Percentiles rank a stretch among this genome's conserved stretches.
These are phyloP conservation scores for Lepidotrigona ventralis DNA, from an alignment of 1,140 invertebrate species.

Conservation along the genomic window DNA sequence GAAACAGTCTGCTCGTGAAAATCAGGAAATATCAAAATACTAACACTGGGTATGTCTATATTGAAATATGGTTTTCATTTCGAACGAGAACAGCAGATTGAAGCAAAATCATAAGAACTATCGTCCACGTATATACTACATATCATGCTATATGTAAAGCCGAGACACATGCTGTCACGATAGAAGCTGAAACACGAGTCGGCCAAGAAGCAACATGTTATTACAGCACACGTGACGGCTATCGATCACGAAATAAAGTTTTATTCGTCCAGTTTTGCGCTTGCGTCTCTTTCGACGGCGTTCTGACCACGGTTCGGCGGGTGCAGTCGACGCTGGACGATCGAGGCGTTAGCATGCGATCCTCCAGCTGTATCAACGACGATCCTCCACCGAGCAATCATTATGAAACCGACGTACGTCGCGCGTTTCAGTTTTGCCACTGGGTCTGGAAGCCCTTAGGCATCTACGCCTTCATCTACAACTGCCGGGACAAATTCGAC, in stretches of 20 bases:
- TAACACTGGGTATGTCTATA: background rate
- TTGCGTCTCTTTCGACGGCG: constrained; percentile 32
- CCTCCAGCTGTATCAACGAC: background rate
- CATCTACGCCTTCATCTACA: constrained; percentile 54
- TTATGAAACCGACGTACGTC: constrained; percentile 50
- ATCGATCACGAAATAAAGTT: constrained; percentile 11
- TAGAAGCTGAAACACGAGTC: background rate
- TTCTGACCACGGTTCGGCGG: no score
- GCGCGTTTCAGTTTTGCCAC: constrained; percentile 53
- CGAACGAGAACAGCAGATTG: background rate
- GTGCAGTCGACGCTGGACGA: constrained; percentile 17
- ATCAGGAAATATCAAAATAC: background rate
- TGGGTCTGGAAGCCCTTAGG: constrained; percentile 60
- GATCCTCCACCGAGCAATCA: constrained; percentile 1
- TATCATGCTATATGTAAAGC: background rate
- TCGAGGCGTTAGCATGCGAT: constrained; percentile 30
- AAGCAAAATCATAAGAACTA: background rate
- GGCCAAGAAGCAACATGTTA: background rate
- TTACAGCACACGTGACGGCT: background rate
- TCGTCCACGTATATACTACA: background rate
- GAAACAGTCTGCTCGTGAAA: background rate
- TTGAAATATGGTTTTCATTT: background rate
- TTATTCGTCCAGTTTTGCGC: constrained; percentile 27
- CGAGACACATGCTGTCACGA: background rate
- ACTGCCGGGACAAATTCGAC: background rate